Conservation (phyloP, 2,797 vertebrate genomes). For the Anguilla marmorata region DNA sequence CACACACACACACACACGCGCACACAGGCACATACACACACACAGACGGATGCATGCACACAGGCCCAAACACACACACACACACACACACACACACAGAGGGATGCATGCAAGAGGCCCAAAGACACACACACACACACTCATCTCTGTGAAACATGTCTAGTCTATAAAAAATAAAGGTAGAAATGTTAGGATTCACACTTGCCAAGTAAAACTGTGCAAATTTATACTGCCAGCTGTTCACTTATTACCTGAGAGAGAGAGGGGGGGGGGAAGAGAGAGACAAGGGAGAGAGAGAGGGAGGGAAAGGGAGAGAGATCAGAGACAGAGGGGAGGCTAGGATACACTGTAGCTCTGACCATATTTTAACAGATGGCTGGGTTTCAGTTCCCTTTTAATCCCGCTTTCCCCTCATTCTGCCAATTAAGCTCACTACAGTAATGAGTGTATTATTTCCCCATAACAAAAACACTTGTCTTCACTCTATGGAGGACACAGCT, state of each 20-base stretch:
- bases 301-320: neutral
- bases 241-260: too few species aligned
- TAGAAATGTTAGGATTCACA: neutral
- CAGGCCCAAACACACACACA: too few species aligned
- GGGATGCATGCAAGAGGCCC: too few species aligned
- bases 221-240: too few species aligned
- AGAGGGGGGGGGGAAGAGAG: too few species aligned
- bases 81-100: too few species aligned
- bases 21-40: too few species aligned
- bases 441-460: neutral
- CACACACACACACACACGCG: too few species aligned
- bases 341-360: neutral
- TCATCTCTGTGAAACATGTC: neutral
- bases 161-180: neutral
- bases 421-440: neutral
- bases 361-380: neutral
- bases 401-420: neutral
- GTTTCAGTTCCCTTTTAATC: neutral
- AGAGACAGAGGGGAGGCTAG: neutral
- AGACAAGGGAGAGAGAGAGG: too few species aligned
- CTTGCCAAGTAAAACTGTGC: too few species aligned
- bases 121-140: neutral
- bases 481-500: too few species aligned
- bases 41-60: too few species aligned
- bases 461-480: neutral